These are phyloP conservation scores for Gymnoscelis rufifasciata DNA, from an alignment of 2,888 invertebrate genomes.

Conservation along the genomic window DNA sequence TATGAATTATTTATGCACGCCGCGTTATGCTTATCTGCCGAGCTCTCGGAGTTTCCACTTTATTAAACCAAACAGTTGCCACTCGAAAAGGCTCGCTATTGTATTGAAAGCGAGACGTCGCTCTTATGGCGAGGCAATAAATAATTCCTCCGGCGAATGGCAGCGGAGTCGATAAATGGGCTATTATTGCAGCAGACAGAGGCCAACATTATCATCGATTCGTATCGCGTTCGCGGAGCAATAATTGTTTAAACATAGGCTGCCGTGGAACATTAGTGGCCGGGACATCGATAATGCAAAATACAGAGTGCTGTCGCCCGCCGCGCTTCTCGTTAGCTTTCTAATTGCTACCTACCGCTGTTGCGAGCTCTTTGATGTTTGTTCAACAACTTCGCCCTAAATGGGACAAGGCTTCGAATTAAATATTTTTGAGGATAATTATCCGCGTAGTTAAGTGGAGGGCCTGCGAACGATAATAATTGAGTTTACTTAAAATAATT, in stretches of 20 bases:
- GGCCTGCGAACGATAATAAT: conserved; percentile 53
- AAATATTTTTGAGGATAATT: conserved; percentile 49
- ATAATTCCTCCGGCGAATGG: conserved; percentile 69
- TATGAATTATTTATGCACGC: conserved; percentile 71
- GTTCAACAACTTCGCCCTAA: conserved; percentile 34
- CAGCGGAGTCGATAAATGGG: conserved; percentile 69
- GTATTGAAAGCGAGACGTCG: conserved; percentile 61
- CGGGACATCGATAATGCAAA: conserved; percentile 63
- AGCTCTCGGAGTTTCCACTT: conserved; percentile 59
- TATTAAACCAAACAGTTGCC: conserved; percentile 65
- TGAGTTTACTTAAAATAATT: conserved; percentile 66
- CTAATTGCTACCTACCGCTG: conserved; percentile 43
- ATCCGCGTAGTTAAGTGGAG: conserved; percentile 42
- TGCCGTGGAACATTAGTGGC: conserved; percentile 60
- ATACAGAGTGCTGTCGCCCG: conserved; percentile 41
- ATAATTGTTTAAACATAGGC: conserved; percentile 75
- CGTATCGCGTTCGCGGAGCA: conserved; percentile 67
- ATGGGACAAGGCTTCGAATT: conserved; percentile 38
- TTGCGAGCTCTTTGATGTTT: conserved; percentile 29
- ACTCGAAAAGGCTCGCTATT: conserved; percentile 58
- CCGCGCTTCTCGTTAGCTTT: conserved; percentile 51
- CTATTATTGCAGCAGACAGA: conserved; percentile 73
- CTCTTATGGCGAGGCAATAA: conserved; percentile 66
- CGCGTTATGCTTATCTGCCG: conserved; percentile 58
- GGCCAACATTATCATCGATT: conserved; percentile 73